Evolutionary conservation across 30 jellyfish, hydroid and myxozoan species (phyloP).

Genomic region (Chironex yamaguchii): DNA sequence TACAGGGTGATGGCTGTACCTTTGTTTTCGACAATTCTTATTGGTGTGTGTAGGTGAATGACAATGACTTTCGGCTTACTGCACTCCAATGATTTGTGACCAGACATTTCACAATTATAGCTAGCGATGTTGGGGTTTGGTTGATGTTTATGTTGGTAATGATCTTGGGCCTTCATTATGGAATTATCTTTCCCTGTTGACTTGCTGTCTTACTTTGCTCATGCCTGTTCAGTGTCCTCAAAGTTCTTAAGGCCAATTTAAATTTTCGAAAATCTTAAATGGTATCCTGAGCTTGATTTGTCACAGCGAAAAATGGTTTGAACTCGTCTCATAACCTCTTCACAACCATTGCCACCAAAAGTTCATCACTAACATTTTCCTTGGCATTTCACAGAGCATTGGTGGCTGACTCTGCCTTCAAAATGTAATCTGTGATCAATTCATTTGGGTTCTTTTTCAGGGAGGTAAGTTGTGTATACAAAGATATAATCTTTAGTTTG

Average conservation of each 20-base stretch:
- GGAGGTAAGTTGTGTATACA: slow-evolving; percentile 47
- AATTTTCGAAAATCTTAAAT: slow-evolving; percentile 29
- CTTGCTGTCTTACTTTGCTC: no score
- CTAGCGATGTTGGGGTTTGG: no score
- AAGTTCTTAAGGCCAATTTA: slow-evolving; percentile 9
- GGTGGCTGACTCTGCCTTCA: slow-evolving; percentile 56
- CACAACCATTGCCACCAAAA: slow-evolving; percentile 62
- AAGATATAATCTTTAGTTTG: slow-evolving; percentile 35
- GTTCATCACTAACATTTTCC: slow-evolving; percentile 53
- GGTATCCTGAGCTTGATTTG: slow-evolving; percentile 59
- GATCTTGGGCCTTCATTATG: no score
- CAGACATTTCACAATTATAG: no score
- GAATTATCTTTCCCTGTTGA: no score
- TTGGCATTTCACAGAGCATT: slow-evolving; percentile 34
- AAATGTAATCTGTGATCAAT: slow-evolving; percentile 38
- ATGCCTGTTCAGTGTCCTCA: slow-evolving; percentile 23
- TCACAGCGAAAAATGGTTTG: slow-evolving; percentile 59
- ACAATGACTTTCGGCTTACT: no score
- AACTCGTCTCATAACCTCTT: slow-evolving; percentile 67
- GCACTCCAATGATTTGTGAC: no score
- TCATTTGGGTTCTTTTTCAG: slow-evolving; percentile 24
- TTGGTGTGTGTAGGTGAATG: no score
- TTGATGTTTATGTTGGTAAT: no score
- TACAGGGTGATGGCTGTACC: no score
- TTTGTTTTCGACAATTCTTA: no score